These are phyloP conservation scores for Capricornis sumatraensis DNA, from an alignment of 2,113 vertebrate genomes.

Conservation along the genomic window DNA sequence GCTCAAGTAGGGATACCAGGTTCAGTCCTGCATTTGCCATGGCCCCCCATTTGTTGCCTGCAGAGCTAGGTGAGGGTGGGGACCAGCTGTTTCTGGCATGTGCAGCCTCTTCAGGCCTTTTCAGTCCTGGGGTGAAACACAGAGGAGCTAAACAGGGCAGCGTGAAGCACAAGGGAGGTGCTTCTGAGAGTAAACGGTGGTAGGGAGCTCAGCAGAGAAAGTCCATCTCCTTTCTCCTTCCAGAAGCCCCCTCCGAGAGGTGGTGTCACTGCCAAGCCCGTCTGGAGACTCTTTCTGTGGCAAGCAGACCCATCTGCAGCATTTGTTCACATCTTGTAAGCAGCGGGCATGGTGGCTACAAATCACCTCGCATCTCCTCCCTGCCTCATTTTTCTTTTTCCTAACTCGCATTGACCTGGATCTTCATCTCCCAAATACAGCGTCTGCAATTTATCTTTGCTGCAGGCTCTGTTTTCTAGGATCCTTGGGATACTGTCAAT, in stretches of 20 bases:
- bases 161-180: not conserved
- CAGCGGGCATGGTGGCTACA: not conserved
- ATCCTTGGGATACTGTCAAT: conserved; percentile 21
- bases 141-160: not conserved
- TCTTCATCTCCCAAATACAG: conserved; percentile 24
- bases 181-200: not conserved
- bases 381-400: not conserved
- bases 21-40: not conserved
- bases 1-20: not conserved
- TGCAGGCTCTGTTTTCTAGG: not conserved
- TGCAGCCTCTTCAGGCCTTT: not conserved
- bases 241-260: not conserved
- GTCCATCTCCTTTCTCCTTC: not conserved
- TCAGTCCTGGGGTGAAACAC: not conserved
- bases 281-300: not conserved
- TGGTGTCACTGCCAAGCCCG: too few species aligned
- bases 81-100: not conserved
- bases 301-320: too few species aligned
- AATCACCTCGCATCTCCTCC: not conserved
- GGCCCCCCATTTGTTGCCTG: not conserved
- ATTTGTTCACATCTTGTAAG: not conserved
- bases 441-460: conserved; percentile 5
- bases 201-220: too few species aligned
- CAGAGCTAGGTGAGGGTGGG: too few species aligned
- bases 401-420: not conserved